Evolutionary conservation across 1,140 invertebrate genomes (phyloP).

Genomic region (Formica exsecta): DNA sequence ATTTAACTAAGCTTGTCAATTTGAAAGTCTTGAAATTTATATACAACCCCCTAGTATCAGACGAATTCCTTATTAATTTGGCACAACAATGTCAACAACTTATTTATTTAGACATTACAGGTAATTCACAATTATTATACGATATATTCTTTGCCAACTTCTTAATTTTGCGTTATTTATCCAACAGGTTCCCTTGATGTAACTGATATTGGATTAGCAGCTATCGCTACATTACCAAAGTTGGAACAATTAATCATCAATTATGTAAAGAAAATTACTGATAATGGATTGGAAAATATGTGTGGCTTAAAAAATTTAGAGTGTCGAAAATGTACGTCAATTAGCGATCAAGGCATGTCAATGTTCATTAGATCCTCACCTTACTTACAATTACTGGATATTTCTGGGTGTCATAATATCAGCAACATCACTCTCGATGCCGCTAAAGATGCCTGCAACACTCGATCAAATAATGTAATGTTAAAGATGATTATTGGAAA

Average conservation of each 20-base stretch:
- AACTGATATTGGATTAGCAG: constrained; percentile 70
- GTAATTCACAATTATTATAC: constrained; percentile 64
- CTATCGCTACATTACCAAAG: constrained; percentile 70
- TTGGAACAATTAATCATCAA: constrained; percentile 76
- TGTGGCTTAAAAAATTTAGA: constrained; percentile 72
- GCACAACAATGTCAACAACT: constrained; percentile 72
- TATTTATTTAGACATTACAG: constrained; percentile 69
- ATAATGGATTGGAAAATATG: constrained; percentile 65
- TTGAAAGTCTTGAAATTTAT: constrained; percentile 73
- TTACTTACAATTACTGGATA: constrained; percentile 74
- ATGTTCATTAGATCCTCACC: constrained; percentile 71
- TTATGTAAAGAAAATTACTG: constrained; percentile 66
- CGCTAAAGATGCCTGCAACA: constrained; percentile 71
- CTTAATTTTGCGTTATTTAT: background rate
- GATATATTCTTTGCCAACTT: background rate
- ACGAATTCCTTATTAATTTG: constrained; percentile 68
- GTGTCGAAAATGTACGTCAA: constrained; percentile 70
- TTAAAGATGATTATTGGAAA: constrained; percentile 77
- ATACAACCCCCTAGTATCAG: constrained; percentile 54
- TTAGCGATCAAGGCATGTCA: constrained; percentile 70
- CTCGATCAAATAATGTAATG: constrained; percentile 72
- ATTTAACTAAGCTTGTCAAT: constrained; percentile 73
- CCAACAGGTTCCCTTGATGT: constrained; percentile 70
- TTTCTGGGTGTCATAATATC: constrained; percentile 73
- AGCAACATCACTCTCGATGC: constrained; percentile 66